These are phyloP conservation scores for Synanthedon myopaeformis DNA, from an alignment of 2,888 invertebrate genomes.

Conservation along the genomic window DNA sequence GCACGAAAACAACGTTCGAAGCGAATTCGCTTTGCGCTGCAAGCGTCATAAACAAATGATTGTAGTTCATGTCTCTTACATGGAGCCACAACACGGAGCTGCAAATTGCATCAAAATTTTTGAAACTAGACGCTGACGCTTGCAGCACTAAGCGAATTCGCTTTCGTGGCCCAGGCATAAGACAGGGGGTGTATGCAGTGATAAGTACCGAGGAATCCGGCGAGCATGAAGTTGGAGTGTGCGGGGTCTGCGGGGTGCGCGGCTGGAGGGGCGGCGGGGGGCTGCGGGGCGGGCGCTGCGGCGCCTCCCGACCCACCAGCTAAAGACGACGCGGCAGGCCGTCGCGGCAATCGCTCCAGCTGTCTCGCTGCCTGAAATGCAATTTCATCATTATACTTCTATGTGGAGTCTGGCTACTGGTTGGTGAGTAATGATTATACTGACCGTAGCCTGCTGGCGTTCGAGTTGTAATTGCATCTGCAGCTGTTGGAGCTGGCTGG, in stretches of 20 bases:
- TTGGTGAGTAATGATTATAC: slow-evolving; percentile 6
- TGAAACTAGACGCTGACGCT: too few species aligned
- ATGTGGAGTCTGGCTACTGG: slow-evolving; percentile 6
- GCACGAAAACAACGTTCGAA: too few species aligned
- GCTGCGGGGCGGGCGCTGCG: slow-evolving; percentile 68
- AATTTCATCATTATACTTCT: neutral
- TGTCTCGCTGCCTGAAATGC: slow-evolving; percentile 80
- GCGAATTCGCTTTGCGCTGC: too few species aligned
- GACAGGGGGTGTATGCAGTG: too few species aligned
- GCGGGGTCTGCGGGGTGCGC: slow-evolving; percentile 30
- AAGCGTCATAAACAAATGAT: too few species aligned
- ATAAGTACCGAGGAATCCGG: slow-evolving; percentile 40
- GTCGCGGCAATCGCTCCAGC: slow-evolving; percentile 87
- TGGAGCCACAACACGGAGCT: too few species aligned
- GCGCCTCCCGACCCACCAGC: slow-evolving; percentile 64
- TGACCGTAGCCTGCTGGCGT: slow-evolving; percentile 84
- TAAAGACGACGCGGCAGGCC: slow-evolving; percentile 84
- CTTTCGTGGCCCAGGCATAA: too few species aligned
- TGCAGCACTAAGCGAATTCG: too few species aligned
- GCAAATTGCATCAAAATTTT: too few species aligned
- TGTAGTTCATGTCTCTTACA: too few species aligned
- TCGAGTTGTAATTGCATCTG: slow-evolving; percentile 96
- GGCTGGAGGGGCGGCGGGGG: slow-evolving; percentile 53
- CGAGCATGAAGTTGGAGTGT: slow-evolving; percentile 49
- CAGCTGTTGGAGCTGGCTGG: slow-evolving; percentile 89